Evolutionary conservation across 2,888 invertebrate species (phyloP), one percentile per base, ranked within the genome.

Genomic region (Phortica magna): DNA sequence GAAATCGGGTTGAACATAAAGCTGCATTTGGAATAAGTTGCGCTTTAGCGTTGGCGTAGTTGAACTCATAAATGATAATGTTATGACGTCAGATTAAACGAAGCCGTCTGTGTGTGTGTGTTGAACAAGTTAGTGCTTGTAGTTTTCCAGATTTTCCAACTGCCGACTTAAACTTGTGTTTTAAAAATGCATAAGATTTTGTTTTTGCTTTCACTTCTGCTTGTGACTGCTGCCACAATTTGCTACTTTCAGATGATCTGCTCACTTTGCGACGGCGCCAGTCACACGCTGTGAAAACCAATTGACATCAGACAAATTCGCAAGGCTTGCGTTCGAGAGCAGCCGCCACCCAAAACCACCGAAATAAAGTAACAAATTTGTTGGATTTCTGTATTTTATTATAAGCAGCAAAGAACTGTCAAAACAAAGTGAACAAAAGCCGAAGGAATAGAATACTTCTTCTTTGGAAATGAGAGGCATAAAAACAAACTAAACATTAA

Each of bases 401-500:
- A 9, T 14, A 48, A 9, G 9, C 48, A 48, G 48, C 17, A 7
- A 12, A 48, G 22, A 70, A 70, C 43, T 70, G 48, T 70, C 70
- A 70, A 70, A 70, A 70, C 19, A 43, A 48, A 70, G 31, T 7
- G 17, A n/a, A 43, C 41, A 39, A 70, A 70, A 31, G 17, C 70
- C 48, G 43, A 77, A 79, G 82, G 84, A 81, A 79, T 74, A 77
- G 74, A 78, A 77, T 31, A 31, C 22, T 43, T 48, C 41, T 14
- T 39, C n/a, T 48, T 17, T n/a, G 7, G 39, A 70, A 70, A 48
- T 14, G 12, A 14, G 14, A 70, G 41, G 7, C 22, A 14, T 39
- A 17, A 42, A 67, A 31, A 14, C 67, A 42, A 43, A 70, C 43
- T 70, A 43, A 48, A 42, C 48, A 65, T 39, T 59, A 65, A 65